Base-by-base conservation (phyloP, 2,888 invertebrate genomes). In the Petrolisthes manimaculis region DNA sequence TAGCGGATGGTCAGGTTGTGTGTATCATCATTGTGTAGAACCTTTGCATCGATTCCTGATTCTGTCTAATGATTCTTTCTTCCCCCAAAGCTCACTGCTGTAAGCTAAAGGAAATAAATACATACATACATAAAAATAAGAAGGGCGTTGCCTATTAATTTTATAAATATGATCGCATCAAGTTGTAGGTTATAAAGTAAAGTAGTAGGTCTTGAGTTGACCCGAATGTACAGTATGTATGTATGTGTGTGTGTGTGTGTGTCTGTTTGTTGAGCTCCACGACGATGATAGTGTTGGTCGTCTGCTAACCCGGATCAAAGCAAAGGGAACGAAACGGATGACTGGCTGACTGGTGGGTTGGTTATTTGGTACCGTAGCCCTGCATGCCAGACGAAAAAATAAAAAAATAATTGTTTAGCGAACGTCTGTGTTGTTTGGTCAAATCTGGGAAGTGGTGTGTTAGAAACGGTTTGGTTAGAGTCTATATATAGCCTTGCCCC, bases 21-120 rank as follows among this genome's bases (percentile, higher is more conserved):
- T 81, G 54, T 86, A n/a, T 83, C 80, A 83, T 87, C 80, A 83
- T 87, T 84, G 88, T 84, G 84, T 88, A 88, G 88, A 88, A 88
- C 84, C 84, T 88, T 88, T 88, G 87, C 87, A 83, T 88, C 87
- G 83, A 88, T 83, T 83, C 86, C 84, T 84, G 88, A 84, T 84
- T 84, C 84, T 86, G 82, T 81, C 81, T 81, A 81, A 75, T 82
- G 82, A 82, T 82, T 53, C 53, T 51, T 69, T 71, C 61, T 79
- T 78, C 84, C 71, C 71, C 71, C 14, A 71, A 71, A 84, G 88
- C 88, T 88, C 88, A 88, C 81, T 88, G 82, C 81, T 88, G 82
- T 88, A 88, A 88, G 71, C 81, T 84, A 88, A 81, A 75, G 53
- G 80, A 75, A 81, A 75, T 51, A 61, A n/a, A 37, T 37, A 37